These are phyloP conservation scores for Pituophis catenifer DNA, from an alignment of 2,113 vertebrate genomes.

Conservation along the genomic window DNA sequence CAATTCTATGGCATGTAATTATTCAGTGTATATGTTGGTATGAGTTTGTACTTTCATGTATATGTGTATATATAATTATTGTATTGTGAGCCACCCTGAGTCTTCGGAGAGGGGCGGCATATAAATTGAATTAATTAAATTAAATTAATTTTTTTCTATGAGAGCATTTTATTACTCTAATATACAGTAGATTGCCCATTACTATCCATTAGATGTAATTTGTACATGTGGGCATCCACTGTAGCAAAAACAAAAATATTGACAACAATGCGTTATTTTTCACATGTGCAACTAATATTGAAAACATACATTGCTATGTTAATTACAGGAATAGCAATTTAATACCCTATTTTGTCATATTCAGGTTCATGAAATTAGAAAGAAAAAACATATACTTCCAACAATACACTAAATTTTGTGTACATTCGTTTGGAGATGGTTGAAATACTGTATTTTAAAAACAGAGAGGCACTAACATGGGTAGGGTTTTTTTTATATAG, in stretches of 20 bases:
- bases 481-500: not conserved
- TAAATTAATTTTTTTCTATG: not conserved
- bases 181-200: not conserved
- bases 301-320: not conserved
- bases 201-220: not conserved
- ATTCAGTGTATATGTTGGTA: not conserved
- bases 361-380: not conserved
- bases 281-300: not conserved
- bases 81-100: no score
- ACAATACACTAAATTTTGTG: not conserved
- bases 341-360: not conserved
- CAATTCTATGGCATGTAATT: not conserved
- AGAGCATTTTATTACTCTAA: not conserved
- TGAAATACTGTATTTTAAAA: not conserved
- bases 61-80: not conserved
- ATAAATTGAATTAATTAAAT: no score
- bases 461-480: not conserved
- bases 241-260: not conserved
- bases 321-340: not conserved
- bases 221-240: not conserved
- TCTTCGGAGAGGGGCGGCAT: no score
- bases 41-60: not conserved
- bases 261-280: fast-evolving
- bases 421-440: not conserved
- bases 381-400: not conserved